These are phyloP conservation scores for Eristalis intricaria DNA, from an alignment of 2,888 invertebrate genomes.

Conservation along the genomic window DNA sequence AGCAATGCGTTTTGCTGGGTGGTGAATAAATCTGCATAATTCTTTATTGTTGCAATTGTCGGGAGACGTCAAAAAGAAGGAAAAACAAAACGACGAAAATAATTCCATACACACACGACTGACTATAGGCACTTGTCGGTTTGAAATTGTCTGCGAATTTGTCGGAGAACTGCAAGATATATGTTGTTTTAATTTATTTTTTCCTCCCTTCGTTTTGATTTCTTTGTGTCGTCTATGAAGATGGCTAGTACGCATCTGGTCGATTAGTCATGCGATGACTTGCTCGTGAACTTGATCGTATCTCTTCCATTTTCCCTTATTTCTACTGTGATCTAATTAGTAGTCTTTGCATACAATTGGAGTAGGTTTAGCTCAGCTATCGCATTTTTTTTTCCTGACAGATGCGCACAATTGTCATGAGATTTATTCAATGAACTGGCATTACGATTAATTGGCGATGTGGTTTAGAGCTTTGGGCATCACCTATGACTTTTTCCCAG, in stretches of 20 bases:
- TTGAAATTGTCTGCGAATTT: slow-evolving; percentile 13
- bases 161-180: slow-evolving; percentile 23
- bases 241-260: slow-evolving; percentile 11
- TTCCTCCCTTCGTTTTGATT: neutral
- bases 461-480: slow-evolving; percentile 14
- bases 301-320: neutral
- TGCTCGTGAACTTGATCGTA: slow-evolving; percentile 19
- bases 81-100: neutral
- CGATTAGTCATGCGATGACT: slow-evolving; percentile 25
- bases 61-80: neutral
- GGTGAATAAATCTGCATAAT: slow-evolving; percentile 52
- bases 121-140: neutral
- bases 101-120: neutral
- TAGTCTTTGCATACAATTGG: neutral
- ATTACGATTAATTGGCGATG: neutral
- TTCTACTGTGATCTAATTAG: neutral
- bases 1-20: neutral
- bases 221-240: neutral
- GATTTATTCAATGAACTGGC: neutral
- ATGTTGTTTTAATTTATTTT: slow-evolving; percentile 12
- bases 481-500: neutral
- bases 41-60: slow-evolving; percentile 53
- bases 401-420: too few relatives aligned
- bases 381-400: neutral
- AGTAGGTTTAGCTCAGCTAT: neutral